Base-by-base conservation (phyloP, 2,113 vertebrate species). In the Pagrus major region DNA sequence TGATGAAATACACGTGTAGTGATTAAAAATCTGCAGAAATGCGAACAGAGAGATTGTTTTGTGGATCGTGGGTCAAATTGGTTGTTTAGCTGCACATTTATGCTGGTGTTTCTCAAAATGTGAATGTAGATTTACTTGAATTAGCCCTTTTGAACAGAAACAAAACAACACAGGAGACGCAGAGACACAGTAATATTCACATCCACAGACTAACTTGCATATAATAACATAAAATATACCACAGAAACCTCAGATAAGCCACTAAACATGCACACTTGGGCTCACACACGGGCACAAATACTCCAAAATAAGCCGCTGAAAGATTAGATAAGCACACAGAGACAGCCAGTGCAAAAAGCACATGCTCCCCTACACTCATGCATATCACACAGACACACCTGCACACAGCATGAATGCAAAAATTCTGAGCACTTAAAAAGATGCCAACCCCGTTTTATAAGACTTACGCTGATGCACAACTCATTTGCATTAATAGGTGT, bases 301-400 rank as follows among this genome's bases (percentile, higher is more conserved):
- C 65, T 54, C 64, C 61, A 69, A 79, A 75, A 67, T 58, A 82
- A 78, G 27, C 46, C 31, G 11, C 47, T 31, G 55, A 33, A 39
- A 86, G 76, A 77, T 66, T 21, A 77, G 76, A 77, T 75, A 66
- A 78, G 70, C 35, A 25, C 25, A 44, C 31, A 27, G 21, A 80
- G 46, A 47, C 70, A 78, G 69, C 46, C 42, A 0, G 25, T 27
- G 9, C 8, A 29, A 12, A 70, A 5, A 8, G 37, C 27, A 47
- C 39, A 76, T 9, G 11, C 61, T 21, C 25, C 1, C 51, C 14
- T 37, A 46, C 29, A 61, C 55, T 25, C 35, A 52, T 51, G 41
- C n/a, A 16, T 23, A 52, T n/a, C 33, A 58, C 31, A 75, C 35
- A 64, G 9, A 68, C 31, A 61, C 46, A 70, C 56, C 42, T 59